Conservation (phyloP, 2,797 vertebrate genomes). For the Argentina silus region DNA sequence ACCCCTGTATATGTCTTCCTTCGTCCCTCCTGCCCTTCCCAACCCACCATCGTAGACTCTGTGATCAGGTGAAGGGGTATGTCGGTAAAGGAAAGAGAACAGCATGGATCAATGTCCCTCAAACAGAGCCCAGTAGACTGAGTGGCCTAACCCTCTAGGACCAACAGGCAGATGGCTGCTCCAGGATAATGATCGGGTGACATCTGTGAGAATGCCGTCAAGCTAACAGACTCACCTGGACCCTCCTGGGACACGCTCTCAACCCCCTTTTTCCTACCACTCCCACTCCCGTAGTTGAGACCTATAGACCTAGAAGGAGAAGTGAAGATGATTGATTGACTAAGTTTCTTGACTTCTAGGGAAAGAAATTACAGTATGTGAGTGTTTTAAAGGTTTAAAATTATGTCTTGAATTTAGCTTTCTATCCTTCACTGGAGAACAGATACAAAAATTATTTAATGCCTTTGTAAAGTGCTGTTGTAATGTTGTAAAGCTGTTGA, state of each 20-base stretch:
- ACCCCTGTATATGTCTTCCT: conserved; percentile 45
- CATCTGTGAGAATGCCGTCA: conserved; percentile 73
- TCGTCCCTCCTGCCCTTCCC: conserved; percentile 44
- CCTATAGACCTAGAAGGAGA: conserved; percentile 45
- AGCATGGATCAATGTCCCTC: conserved; percentile 58
- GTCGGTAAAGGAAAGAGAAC: conserved; percentile 55
- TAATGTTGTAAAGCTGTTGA: not conserved
- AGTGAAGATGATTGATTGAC: conserved; percentile 59
- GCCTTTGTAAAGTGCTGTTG: conserved; percentile 8
- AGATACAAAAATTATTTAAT: conserved; percentile 15
- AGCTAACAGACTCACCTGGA: conserved; percentile 69
- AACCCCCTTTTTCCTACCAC: conserved; percentile 37
- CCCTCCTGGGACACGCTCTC: conserved; percentile 58
- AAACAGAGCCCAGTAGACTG: conserved; percentile 62
- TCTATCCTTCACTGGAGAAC: conserved; percentile 50
- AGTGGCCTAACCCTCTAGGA: conserved; percentile 66
- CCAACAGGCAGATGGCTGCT: conserved; percentile 72
- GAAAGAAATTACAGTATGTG: conserved; percentile 61
- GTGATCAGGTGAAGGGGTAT: conserved; percentile 50
- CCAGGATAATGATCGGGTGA: conserved; percentile 71
- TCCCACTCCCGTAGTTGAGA: conserved; percentile 46
- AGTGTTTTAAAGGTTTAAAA: conserved; percentile 44
- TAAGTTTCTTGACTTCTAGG: conserved; percentile 52
- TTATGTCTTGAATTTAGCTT: conserved; percentile 52
- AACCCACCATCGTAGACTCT: conserved; percentile 45